Conservation (phyloP, 1,140 invertebrate species). For the Cyrtorhinus lividipennis region DNA sequence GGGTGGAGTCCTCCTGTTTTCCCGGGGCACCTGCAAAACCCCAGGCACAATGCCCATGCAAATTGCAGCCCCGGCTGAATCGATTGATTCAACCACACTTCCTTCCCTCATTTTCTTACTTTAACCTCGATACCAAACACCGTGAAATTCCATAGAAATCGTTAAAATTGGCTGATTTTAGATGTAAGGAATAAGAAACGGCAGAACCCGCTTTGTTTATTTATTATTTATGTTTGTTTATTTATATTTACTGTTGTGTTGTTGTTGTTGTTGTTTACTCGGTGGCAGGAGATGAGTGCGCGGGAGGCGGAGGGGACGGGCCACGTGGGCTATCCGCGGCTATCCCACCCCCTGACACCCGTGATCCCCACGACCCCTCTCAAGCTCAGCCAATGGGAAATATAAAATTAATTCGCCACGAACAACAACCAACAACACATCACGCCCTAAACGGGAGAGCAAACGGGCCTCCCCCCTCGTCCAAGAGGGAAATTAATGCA, state of each 20-base stretch:
- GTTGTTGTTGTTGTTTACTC: constrained; percentile 7
- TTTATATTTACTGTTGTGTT: constrained; percentile 13
- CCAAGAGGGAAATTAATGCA: no score
- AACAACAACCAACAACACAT: neutral
- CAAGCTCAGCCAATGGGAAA: neutral
- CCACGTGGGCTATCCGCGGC: constrained; percentile 1
- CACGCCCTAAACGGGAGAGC: neutral
- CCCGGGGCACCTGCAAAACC: constrained; percentile 12
- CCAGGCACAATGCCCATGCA: neutral
- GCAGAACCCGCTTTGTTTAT: neutral
- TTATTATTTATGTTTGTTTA: constrained; percentile 10
- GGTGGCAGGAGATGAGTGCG: neutral
- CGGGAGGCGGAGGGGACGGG: neutral
- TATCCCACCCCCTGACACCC: neutral
- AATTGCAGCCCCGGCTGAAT: constrained; percentile 10
- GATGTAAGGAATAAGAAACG: neutral
- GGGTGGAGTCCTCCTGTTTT: constrained; percentile 1
- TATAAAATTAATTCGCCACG: neutral
- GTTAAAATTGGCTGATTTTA: neutral
- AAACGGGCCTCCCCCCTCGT: neutral
- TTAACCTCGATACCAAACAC: neutral
- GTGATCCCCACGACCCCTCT: no score
- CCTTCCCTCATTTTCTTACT: constrained; percentile 1
- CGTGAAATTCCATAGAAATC: neutral
- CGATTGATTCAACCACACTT: constrained; percentile 14